Percentiles rank a stretch among this genome's conserved stretches.
These are phyloP conservation scores for Pseudoatta argentina DNA, from an alignment of 1,140 invertebrate genomes.

Conservation along the genomic window DNA sequence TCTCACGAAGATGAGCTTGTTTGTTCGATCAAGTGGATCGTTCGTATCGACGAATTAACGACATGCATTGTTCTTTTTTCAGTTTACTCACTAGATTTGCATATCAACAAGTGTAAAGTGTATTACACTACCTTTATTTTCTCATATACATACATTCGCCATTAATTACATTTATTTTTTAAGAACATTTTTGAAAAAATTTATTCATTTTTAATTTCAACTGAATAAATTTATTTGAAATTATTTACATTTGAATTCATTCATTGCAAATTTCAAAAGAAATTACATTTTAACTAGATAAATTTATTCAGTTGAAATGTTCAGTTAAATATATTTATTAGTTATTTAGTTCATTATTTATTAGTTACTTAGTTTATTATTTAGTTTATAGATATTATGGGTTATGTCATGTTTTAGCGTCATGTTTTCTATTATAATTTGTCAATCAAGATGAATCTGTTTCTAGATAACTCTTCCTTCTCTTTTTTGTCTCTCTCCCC, in stretches of 20 bases:
- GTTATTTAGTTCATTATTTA: no score
- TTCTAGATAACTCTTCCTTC: neutral
- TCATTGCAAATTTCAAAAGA: neutral
- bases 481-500: neutral
- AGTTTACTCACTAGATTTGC: constrained; percentile 19
- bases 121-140: neutral
- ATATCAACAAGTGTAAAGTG: neutral
- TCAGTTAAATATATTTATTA: no score
- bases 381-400: constrained; percentile 3
- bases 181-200: neutral
- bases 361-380: constrained; percentile 12
- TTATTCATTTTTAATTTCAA: constrained; percentile 1
- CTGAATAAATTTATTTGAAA: constrained; percentile 5
- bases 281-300: neutral
- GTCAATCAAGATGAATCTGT: neutral
- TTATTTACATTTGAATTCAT: no score
- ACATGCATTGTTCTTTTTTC: constrained; percentile 35
- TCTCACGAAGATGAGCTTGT: constrained; percentile 65
- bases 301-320: neutral
- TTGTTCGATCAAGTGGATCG: constrained; percentile 50
- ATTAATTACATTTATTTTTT: constrained; percentile 13
- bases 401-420: constrained; percentile 6
- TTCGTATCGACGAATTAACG: constrained; percentile 62
- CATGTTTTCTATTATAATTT: constrained; percentile 31
- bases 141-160: neutral